Evolutionary conservation across 2,888 invertebrate genomes (phyloP).

Genomic region (Zelleria hepariella): DNA sequence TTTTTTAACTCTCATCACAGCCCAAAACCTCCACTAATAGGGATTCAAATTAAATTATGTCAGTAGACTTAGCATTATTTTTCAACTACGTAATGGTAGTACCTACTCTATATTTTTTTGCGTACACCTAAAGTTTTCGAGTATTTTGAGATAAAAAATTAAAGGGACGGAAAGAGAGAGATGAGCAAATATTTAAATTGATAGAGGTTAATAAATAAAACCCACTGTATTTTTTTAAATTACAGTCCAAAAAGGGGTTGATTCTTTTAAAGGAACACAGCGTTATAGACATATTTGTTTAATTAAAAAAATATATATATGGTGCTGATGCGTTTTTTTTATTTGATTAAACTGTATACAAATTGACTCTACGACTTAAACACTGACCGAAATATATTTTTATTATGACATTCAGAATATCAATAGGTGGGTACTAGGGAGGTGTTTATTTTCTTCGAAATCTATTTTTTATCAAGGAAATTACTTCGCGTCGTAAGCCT

Average conservation of each 20-base stretch:
- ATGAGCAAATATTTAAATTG: slow-evolving; percentile 37
- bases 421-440: no score
- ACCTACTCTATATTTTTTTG: no score
- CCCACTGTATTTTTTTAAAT: slow-evolving; percentile 7
- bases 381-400: neutral
- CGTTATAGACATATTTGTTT: slow-evolving; percentile 35
- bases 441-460: no score
- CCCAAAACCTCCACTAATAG: slow-evolving; percentile 38
- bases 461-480: no score
- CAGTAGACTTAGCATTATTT: slow-evolving; percentile 13
- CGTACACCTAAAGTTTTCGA: neutral
- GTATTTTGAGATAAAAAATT: slow-evolving; percentile 4
- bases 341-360: neutral
- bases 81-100: no score
- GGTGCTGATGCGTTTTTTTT: neutral
- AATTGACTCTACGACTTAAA: neutral
- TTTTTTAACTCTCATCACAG: slow-evolving; percentile 49
- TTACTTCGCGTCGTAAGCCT: no score
- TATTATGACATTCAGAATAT: neutral
- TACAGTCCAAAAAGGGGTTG: slow-evolving; percentile 4
- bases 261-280: slow-evolving; percentile 37
- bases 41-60: slow-evolving; percentile 28
- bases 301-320: neutral
- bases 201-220: neutral
- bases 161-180: slow-evolving; percentile 54